Conservation (phyloP, 2,797 vertebrate species). For the Esox masquinongy region DNA sequence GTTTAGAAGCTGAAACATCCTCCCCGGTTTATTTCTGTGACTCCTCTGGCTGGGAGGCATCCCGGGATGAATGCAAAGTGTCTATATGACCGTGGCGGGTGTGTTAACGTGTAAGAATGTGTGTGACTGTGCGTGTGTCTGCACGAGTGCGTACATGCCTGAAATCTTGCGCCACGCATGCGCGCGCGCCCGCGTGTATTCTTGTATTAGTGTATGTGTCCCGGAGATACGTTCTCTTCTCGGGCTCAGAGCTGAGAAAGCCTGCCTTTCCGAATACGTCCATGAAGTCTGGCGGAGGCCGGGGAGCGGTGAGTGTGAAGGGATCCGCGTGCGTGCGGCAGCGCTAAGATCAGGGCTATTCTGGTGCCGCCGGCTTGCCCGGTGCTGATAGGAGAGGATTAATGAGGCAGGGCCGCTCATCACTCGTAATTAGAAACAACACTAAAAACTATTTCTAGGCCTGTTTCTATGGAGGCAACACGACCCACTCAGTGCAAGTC, state of each 20-base stretch:
- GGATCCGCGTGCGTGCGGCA: constrained; percentile 57
- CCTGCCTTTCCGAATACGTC: constrained; percentile 84
- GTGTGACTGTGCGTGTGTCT: constrained; percentile 15
- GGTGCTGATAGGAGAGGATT: constrained; percentile 87
- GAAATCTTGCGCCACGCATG: constrained; percentile 23
- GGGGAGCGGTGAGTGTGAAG: background rate
- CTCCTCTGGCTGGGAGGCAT: constrained; percentile 44
- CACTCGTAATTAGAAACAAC: constrained; percentile 90
- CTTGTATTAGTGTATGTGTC: constrained; percentile 2
- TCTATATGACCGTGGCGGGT: constrained; percentile 28
- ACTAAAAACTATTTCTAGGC: constrained; percentile 81
- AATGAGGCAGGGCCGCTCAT: constrained; percentile 84
- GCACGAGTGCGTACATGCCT: constrained; percentile 30
- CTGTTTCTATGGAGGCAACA: constrained; percentile 83
- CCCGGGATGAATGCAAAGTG: background rate
- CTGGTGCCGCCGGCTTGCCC: constrained; percentile 79
- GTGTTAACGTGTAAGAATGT: constrained; percentile 26
- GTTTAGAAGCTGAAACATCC: constrained; percentile 43
- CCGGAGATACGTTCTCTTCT: constrained; percentile 57
- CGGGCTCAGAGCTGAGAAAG: constrained; percentile 21
- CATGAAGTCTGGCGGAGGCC: constrained; percentile 68
- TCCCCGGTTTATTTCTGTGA: constrained; percentile 63
- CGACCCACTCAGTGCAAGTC: constrained; percentile 71
- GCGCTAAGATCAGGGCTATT: constrained; percentile 89
- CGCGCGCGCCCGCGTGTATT: constrained; percentile 7